Evolutionary conservation across 2,888 invertebrate species (phyloP).

Genomic region (Crossocerus cetratus): DNA sequence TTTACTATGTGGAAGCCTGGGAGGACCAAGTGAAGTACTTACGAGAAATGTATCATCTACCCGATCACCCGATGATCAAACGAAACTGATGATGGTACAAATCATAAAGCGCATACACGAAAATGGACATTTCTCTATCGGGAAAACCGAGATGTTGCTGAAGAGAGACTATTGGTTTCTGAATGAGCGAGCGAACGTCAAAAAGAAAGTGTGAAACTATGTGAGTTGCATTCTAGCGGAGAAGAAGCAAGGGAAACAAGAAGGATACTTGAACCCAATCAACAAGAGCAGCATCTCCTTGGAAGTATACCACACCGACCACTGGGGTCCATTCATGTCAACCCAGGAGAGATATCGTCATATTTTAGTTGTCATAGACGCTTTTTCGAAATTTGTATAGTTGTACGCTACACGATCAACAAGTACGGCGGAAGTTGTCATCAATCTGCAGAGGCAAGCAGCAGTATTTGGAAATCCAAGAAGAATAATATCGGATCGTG

Average conservation of each 20-base stretch:
- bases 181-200: constrained; percentile 27
- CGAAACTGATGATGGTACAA: not conserved
- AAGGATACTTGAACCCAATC: constrained; percentile 33
- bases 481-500: constrained; percentile 16
- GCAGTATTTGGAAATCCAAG: constrained; percentile 21
- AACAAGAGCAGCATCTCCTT: constrained; percentile 19
- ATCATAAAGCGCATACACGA: constrained; percentile 18
- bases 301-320: constrained; percentile 30
- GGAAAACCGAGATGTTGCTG: constrained; percentile 15
- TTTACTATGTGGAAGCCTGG: too few relatives aligned
- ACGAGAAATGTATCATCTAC: too few relatives aligned
- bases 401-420: constrained; percentile 10
- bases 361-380: constrained; percentile 24
- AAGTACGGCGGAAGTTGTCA: not conserved
- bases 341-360: constrained; percentile 29
- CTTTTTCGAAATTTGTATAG: constrained; percentile 16
- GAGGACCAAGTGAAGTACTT: too few relatives aligned
- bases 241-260: constrained; percentile 30
- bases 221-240: constrained; percentile 37
- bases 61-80: too few relatives aligned
- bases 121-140: constrained; percentile 21
- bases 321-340: constrained; percentile 28
- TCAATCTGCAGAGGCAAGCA: constrained; percentile 21
- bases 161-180: constrained; percentile 30
- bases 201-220: constrained; percentile 29